Evolutionary conservation across 2,888 invertebrate species (phyloP).

Genomic region (Onchidella celtica): DNA sequence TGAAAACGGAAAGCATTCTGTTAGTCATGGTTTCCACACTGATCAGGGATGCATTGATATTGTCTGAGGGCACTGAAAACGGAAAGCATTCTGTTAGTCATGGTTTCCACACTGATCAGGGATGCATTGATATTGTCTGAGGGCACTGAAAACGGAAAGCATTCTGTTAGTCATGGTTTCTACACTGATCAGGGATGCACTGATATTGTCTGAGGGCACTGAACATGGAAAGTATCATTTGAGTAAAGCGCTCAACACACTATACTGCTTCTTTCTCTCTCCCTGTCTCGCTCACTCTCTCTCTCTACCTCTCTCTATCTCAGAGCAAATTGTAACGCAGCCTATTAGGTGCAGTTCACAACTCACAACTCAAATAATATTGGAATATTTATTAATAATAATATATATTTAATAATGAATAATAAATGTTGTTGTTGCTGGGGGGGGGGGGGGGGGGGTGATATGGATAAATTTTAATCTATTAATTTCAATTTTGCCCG

Average conservation of each 20-base stretch:
- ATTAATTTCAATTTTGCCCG: too few relatives aligned
- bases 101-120: constrained; percentile 54
- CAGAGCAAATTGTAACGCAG: too few relatives aligned
- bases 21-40: constrained; percentile 54
- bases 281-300: too few relatives aligned
- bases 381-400: too few relatives aligned
- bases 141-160: constrained; percentile 69
- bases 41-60: constrained; percentile 77
- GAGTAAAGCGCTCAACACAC: constrained; percentile 52
- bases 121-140: constrained; percentile 84
- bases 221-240: constrained; percentile 66
- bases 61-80: constrained; percentile 84
- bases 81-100: constrained; percentile 65
- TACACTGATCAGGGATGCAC: constrained; percentile 59
- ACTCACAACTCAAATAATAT: too few relatives aligned
- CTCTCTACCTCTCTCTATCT: too few relatives aligned
- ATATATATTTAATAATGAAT: too few relatives aligned
- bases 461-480: too few relatives aligned
- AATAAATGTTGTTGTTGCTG: too few relatives aligned
- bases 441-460: too few relatives aligned
- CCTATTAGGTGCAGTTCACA: too few relatives aligned
- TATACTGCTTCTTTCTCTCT: too few relatives aligned
- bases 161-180: constrained; percentile 57
- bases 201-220: constrained; percentile 85
- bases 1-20: constrained; percentile 65